Evolutionary conservation across 23 tunicate genomes (phyloP).

Genomic region (Diplosoma virens): DNA sequence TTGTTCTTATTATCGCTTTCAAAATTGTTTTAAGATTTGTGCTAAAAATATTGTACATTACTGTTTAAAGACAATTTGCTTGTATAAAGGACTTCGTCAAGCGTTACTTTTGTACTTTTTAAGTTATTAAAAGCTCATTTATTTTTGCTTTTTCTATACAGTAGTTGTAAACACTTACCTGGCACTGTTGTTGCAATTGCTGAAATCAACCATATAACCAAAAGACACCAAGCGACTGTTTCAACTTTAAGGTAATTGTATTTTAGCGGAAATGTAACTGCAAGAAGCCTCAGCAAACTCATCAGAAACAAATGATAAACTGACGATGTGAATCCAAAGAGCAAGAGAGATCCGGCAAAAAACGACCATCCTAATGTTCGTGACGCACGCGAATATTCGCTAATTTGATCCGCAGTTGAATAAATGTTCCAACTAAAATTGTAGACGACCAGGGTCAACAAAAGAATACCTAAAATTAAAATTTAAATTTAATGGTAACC

Average conservation of each 20-base stretch:
- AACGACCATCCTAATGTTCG: background rate
- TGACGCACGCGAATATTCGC: background rate
- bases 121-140: too few relatives aligned
- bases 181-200: constrained; percentile 1
- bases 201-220: constrained; percentile 19
- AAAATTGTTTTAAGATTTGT: too few relatives aligned
- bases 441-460: constrained; percentile 20
- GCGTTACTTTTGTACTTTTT: too few relatives aligned
- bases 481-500: too few relatives aligned
- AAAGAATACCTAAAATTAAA: constrained; percentile 21
- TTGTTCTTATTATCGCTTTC: too few relatives aligned
- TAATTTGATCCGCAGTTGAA: constrained; percentile 16
- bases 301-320: constrained; percentile 19
- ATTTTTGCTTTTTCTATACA: background rate
- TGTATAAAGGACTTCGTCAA: too few relatives aligned
- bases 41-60: too few relatives aligned
- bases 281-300: background rate
- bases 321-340: constrained; percentile 29
- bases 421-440: constrained; percentile 31
- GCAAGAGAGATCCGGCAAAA: background rate
- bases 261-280: background rate
- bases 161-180: background rate
- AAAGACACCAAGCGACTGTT: background rate
- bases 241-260: background rate
- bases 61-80: too few relatives aligned